Evolutionary conservation across 1,140 invertebrate genomes (phyloP).

Genomic region (Macrobrachium nipponense): DNA sequence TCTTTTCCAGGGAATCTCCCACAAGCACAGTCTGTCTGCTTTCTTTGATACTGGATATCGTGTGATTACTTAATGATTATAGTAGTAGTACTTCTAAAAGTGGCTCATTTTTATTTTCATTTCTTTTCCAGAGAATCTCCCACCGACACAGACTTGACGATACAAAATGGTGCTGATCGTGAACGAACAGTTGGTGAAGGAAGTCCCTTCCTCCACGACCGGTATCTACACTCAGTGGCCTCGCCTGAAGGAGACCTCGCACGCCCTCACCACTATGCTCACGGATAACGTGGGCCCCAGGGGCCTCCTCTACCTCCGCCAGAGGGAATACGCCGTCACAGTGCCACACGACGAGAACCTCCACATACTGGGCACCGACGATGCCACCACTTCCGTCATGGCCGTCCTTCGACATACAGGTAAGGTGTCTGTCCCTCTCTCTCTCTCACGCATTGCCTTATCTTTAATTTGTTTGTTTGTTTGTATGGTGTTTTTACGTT

Average conservation of each 20-base stretch:
- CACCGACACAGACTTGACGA: no score
- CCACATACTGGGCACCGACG: slow-evolving; percentile 90
- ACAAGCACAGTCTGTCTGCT: no score
- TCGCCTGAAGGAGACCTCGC: slow-evolving; percentile 85
- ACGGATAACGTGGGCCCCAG: slow-evolving; percentile 84
- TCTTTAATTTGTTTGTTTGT: no score
- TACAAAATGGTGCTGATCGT: slow-evolving; percentile 63
- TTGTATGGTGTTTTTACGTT: no score
- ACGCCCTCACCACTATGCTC: slow-evolving; percentile 80
- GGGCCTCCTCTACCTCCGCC: slow-evolving; percentile 88
- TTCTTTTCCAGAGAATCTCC: background rate
- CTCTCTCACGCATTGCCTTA: no score
- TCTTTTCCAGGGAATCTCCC: background rate
- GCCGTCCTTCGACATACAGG: slow-evolving; percentile 91
- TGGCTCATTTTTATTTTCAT: background rate
- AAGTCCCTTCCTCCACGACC: slow-evolving; percentile 59
- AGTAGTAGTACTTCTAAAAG: no score
- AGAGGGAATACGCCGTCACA: slow-evolving; percentile 90
- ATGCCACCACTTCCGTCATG: slow-evolving; percentile 93
- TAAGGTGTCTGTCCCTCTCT: no score
- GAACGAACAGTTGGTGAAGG: slow-evolving; percentile 64
- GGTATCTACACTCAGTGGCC: slow-evolving; percentile 69
- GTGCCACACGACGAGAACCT: slow-evolving; percentile 92
- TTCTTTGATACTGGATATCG: no score
- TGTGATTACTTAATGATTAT: no score